Percentiles rank a stretch among this genome's conserved stretches.
phyloP scores from a whole-genome alignment of 2,113 vertebrate genomes.

The Passer domesticus region DNA sequence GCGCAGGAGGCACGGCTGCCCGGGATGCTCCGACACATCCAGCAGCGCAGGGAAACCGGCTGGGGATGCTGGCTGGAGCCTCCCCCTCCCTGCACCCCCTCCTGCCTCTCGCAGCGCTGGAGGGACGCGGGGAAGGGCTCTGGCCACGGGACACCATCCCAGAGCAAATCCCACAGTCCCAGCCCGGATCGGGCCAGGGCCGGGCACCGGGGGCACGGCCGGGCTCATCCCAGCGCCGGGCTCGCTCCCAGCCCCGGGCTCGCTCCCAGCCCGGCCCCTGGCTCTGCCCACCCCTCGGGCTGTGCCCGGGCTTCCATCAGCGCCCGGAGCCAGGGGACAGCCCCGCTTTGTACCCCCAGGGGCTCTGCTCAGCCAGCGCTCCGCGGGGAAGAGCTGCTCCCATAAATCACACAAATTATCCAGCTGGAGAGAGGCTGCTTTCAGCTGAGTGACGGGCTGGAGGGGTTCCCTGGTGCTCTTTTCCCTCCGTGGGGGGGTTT shows the following conservation, averaged over 20 bases:
- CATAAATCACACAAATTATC: neutral
- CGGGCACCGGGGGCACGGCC: fast-evolving
- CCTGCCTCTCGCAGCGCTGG: fast-evolving
- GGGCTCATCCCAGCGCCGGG: neutral
- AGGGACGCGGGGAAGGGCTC: fast-evolving
- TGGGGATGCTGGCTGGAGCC: neutral
- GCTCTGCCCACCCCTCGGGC: neutral
- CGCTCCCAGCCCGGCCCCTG: fast-evolving
- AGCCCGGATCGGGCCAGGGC: fast-evolving
- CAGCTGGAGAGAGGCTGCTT: neutral
- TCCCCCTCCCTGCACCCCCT: fast-evolving
- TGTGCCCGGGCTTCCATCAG: neutral
- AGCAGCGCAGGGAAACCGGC: fast-evolving
- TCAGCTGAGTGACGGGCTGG: fast-evolving
- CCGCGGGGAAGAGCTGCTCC: neutral
- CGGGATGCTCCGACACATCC: fast-evolving
- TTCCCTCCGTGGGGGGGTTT: neutral
- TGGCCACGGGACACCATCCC: fast-evolving
- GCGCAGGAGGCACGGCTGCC: fast-evolving
- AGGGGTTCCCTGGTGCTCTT: neutral
- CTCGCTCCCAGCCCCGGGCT: neutral
- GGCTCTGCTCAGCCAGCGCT: neutral
- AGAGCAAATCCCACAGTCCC: no score
- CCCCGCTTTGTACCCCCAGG: neutral
- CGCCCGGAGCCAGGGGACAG: fast-evolving